Evolutionary conservation across 2,797 vertebrate species (phyloP).

Genomic region (Rhincodon typus): DNA sequence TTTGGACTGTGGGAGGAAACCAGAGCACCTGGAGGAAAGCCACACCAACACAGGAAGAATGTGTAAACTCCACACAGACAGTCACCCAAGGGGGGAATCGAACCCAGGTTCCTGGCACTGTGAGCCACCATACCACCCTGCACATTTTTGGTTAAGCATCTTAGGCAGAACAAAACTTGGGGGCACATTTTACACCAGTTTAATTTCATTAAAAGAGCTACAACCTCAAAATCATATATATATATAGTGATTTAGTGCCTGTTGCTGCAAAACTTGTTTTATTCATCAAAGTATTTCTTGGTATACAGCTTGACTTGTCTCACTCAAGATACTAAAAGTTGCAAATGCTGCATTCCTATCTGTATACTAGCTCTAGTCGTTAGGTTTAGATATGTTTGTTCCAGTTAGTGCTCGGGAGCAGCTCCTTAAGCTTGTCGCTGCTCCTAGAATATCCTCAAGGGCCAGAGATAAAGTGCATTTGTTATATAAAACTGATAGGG

Average conservation of each 20-base stretch:
- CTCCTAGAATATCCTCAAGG: slow-evolving; percentile 45
- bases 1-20: no score
- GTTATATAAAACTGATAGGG: neutral
- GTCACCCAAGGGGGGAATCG: no score
- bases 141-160: neutral
- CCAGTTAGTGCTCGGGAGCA: slow-evolving; percentile 52
- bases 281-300: neutral
- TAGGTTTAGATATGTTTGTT: slow-evolving; percentile 45
- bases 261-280: neutral
- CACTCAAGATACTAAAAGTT: neutral
- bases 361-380: slow-evolving; percentile 14
- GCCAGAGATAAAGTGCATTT: slow-evolving; percentile 45
- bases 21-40: no score
- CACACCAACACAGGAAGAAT: no score
- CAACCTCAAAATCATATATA: neutral
- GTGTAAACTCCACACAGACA: no score
- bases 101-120: no score
- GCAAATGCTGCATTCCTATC: neutral
- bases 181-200: neutral
- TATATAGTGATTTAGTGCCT: neutral
- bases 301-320: neutral
- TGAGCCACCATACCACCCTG: no score
- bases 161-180: neutral
- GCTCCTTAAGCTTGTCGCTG: slow-evolving; percentile 47
- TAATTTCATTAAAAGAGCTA: neutral